These are phyloP conservation scores for Physocephala rufipes DNA, from an alignment of 2,888 invertebrate genomes.

Conservation along the genomic window DNA sequence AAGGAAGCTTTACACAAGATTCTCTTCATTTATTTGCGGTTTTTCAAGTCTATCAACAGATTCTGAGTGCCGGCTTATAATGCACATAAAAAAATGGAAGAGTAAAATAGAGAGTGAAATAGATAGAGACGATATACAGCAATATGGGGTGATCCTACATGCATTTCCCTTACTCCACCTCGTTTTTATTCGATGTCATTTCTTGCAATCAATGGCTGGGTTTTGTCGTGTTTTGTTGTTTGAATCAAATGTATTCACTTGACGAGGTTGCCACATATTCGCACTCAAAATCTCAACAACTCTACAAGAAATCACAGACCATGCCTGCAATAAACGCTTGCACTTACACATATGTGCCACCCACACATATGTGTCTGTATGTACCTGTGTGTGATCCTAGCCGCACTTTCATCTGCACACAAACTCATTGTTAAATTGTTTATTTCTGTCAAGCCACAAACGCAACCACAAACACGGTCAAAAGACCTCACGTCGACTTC, in stretches of 20 bases:
- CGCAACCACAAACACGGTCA: slow-evolving; percentile 15
- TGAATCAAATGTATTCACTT: slow-evolving; percentile 44
- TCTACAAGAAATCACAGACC: too few relatives aligned
- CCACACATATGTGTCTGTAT: too few relatives aligned
- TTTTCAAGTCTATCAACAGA: slow-evolving; percentile 9
- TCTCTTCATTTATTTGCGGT: slow-evolving; percentile 22
- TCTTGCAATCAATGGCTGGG: neutral
- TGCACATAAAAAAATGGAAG: neutral
- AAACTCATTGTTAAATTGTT: neutral
- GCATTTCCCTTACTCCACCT: neutral
- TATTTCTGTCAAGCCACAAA: slow-evolving; percentile 18
- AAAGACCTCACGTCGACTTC: slow-evolving; percentile 11
- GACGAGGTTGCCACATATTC: slow-evolving; percentile 37
- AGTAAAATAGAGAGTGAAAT: too few relatives aligned
- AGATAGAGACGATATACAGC: too few relatives aligned
- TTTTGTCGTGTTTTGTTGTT: slow-evolving; percentile 37
- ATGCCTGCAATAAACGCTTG: slow-evolving; percentile 10
- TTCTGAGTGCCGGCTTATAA: neutral
- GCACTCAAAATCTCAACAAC: neutral
- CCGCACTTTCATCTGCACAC: too few relatives aligned
- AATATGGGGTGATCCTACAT: too few relatives aligned
- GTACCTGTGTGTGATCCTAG: too few relatives aligned
- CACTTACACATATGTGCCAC: slow-evolving; percentile 1
- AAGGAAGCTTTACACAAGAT: slow-evolving; percentile 3
- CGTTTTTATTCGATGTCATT: neutral